Percentiles rank a stretch among this genome's conserved stretches.
Evolutionary conservation across 2,888 invertebrate genomes (phyloP).

Genomic region (Chymomyza procnemis): DNA sequence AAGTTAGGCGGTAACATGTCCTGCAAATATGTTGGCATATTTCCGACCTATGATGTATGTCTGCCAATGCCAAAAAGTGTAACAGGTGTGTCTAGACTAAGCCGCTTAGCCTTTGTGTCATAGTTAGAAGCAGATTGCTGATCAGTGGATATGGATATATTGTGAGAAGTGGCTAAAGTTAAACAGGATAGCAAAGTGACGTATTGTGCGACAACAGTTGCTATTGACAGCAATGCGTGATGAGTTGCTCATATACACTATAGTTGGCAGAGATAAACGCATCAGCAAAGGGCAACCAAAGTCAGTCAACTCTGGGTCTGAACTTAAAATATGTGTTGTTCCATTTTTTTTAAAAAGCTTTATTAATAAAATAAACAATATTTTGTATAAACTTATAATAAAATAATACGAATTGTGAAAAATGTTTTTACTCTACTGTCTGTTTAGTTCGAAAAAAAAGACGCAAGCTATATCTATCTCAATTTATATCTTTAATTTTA

Average conservation of each 20-base stretch:
- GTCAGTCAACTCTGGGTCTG: neutral
- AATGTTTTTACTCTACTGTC: no score
- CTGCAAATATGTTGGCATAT: slow-evolving; percentile 60
- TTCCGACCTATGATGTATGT: slow-evolving; percentile 4
- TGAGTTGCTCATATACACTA: neutral
- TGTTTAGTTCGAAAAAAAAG: no score
- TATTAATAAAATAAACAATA: no score
- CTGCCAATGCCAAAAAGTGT: slow-evolving; percentile 49
- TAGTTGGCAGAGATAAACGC: neutral
- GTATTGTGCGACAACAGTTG: slow-evolving; percentile 28
- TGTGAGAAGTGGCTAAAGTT: slow-evolving; percentile 49
- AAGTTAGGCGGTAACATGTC: slow-evolving; percentile 61
- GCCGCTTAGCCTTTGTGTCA: slow-evolving; percentile 44
- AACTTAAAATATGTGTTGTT: no score
- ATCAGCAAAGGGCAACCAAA: neutral
- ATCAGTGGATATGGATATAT: neutral
- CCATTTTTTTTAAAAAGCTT: no score
- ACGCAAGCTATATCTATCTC: no score
- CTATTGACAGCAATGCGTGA: slow-evolving; percentile 28
- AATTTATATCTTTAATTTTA: no score
- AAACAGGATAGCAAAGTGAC: slow-evolving; percentile 24
- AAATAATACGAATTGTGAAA: no score
- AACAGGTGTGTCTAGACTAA: slow-evolving; percentile 63
- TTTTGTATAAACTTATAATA: no score
- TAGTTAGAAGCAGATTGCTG: slow-evolving; percentile 7